These are phyloP conservation scores for Beroe ovata DNA, from an alignment of 37 sponge, comb jelly and placozoan genomes.

Conservation along the genomic window DNA sequence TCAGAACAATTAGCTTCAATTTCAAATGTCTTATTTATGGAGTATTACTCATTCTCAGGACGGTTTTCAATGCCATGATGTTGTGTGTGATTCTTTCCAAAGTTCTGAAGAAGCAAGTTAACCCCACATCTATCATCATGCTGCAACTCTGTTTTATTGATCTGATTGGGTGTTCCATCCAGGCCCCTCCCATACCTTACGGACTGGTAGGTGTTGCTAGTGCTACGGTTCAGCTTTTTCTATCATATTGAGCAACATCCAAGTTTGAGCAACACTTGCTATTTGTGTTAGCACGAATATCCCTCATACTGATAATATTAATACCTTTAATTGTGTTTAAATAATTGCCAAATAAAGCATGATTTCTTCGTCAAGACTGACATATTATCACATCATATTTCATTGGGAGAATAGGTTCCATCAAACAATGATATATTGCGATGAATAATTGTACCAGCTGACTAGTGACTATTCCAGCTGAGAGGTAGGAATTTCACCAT, in stretches of 20 bases:
- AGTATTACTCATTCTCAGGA: conserved; percentile 48
- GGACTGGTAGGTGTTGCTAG: conserved; percentile 6
- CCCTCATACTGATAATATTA: not conserved
- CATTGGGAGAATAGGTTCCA: too few relatives aligned
- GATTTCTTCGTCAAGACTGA: too few relatives aligned
- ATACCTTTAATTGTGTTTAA: too few relatives aligned
- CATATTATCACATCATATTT: too few relatives aligned
- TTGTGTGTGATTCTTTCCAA: conserved; percentile 4
- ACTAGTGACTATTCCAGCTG: not conserved
- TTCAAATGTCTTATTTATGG: too few relatives aligned
- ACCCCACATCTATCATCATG: conserved; percentile 64
- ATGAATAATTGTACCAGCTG: too few relatives aligned
- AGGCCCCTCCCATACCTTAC: conserved; percentile 27
- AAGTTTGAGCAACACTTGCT: too few relatives aligned
- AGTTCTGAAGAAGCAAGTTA: not conserved
- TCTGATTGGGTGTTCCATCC: conserved; percentile 34
- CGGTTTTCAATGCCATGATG: conserved; percentile 44
- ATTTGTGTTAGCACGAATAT: too few relatives aligned
- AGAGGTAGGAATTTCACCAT: conserved; percentile 32
- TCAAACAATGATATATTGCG: too few relatives aligned
- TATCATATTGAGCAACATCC: too few relatives aligned
- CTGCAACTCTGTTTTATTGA: conserved; percentile 28
- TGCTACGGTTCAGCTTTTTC: not conserved
- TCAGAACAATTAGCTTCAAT: too few relatives aligned
- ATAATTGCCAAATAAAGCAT: too few relatives aligned